Percentiles rank a stretch among this genome's conserved stretches.
Evolutionary conservation across 2,797 vertebrate genomes (phyloP).

Genomic region (Onychomys torridus): DNA sequence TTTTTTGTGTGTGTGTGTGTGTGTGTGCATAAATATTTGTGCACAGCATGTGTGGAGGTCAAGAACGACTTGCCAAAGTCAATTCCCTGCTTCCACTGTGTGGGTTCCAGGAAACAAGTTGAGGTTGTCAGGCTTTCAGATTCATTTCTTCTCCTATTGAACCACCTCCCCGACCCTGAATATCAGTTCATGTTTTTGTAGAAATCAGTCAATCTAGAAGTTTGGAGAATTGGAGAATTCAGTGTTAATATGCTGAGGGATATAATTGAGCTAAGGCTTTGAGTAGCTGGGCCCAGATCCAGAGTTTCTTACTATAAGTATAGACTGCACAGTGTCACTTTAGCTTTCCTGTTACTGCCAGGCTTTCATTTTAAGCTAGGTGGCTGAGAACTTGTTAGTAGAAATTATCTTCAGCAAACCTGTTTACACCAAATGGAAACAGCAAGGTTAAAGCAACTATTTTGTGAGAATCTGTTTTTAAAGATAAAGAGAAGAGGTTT

Average conservation of each 20-base stretch:
- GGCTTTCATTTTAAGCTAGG: not conserved
- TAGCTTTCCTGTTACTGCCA: not conserved
- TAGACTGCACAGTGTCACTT: too few species aligned
- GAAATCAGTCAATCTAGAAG: too few species aligned
- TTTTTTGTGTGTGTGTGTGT: not conserved
- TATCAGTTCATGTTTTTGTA: not conserved
- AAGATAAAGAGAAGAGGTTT: not conserved
- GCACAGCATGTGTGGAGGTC: not conserved
- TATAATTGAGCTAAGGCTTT: not conserved
- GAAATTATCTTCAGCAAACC: not conserved
- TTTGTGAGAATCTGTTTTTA: not conserved
- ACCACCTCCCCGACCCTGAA: not conserved
- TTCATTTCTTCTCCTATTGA: not conserved
- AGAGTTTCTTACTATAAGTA: not conserved
- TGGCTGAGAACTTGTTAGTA: not conserved
- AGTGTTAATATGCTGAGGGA: not conserved
- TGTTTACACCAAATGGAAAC: not conserved
- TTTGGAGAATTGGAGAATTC: not conserved
- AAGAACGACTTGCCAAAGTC: not conserved
- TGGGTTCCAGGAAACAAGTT: not conserved
- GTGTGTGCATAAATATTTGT: too few species aligned
- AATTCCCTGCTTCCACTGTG: too few species aligned
- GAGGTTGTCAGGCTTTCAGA: not conserved
- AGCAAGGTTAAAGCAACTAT: not conserved
- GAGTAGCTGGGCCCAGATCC: not conserved